phyloP scores from a whole-genome alignment of 2,888 invertebrate genomes.

The Apantesis nais region DNA sequence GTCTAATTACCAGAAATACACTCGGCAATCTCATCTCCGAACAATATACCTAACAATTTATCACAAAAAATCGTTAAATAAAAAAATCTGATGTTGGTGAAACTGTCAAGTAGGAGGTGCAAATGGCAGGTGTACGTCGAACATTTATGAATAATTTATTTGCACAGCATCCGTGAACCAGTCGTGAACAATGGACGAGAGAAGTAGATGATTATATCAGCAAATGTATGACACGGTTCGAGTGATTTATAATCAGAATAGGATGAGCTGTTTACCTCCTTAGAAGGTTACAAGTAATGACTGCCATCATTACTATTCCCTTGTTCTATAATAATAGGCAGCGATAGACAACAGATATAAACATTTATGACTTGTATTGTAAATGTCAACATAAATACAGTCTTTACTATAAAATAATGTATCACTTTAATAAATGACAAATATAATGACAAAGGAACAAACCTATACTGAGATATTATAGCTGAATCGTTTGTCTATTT shows the following conservation, averaged over 20 bases:
- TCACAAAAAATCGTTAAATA: neutral
- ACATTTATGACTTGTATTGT: constrained; percentile 22
- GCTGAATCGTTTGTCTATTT: neutral
- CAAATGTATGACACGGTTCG: constrained; percentile 56
- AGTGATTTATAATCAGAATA: constrained; percentile 65
- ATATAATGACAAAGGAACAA: neutral
- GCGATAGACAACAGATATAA: constrained; percentile 19
- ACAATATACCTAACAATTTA: neutral
- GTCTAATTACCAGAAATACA: neutral
- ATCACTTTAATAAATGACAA: neutral
- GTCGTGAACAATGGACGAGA: constrained; percentile 72
- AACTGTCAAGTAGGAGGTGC: constrained; percentile 25
- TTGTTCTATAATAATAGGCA: constrained; percentile 41
- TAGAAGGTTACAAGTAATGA: constrained; percentile 48
- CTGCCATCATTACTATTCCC: constrained; percentile 50
- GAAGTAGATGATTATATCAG: constrained; percentile 67
- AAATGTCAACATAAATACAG: constrained; percentile 20
- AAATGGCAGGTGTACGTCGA: constrained; percentile 35
- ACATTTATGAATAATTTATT: constrained; percentile 71
- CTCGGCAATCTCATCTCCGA: neutral
- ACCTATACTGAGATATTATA: neutral
- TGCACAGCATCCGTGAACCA: constrained; percentile 63
- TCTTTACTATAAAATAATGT: neutral
- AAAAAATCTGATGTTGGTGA: constrained; percentile 7
- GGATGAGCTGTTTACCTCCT: constrained; percentile 52